These are phyloP conservation scores for Drosophila subpulchrella DNA, from an alignment of 1,140 invertebrate species.

Conservation along the genomic window DNA sequence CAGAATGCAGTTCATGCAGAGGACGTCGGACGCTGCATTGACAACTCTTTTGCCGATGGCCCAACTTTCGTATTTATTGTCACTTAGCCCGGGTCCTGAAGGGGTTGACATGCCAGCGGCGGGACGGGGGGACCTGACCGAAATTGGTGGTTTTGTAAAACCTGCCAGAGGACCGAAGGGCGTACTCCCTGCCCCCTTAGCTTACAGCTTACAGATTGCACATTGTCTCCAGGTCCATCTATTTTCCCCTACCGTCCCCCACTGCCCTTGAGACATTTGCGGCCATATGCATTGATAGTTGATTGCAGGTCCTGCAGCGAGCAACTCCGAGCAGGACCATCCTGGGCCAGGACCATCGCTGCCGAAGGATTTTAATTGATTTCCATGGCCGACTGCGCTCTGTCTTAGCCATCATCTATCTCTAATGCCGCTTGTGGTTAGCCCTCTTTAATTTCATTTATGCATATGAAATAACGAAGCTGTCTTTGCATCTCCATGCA, in stretches of 20 bases:
- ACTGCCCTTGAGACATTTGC: conserved; percentile 37
- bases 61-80: conserved; percentile 60
- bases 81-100: conserved; percentile 26
- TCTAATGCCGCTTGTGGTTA: conserved; percentile 30
- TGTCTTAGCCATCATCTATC: conserved; percentile 67
- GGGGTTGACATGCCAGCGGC: conserved; percentile 7
- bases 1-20: conserved; percentile 51
- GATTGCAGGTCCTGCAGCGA: conserved; percentile 55
- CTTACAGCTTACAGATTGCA: conserved; percentile 43
- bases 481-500: neutral
- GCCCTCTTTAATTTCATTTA: conserved; percentile 23
- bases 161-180: conserved; percentile 43
- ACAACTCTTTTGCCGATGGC: conserved; percentile 54
- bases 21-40: conserved; percentile 36
- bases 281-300: conserved; percentile 73
- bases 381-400: conserved; percentile 79
- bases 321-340: conserved; percentile 1
- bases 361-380: conserved; percentile 82
- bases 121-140: conserved; percentile 43
- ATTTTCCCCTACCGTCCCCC: neutral
- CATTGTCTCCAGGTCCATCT: conserved; percentile 18
- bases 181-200: conserved; percentile 15
- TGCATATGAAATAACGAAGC: conserved; percentile 27
- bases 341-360: conserved; percentile 40
- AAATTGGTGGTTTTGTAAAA: conserved; percentile 82